These are phyloP conservation scores for Idaea biselata DNA, from an alignment of 2,888 invertebrate species.

Conservation along the genomic window DNA sequence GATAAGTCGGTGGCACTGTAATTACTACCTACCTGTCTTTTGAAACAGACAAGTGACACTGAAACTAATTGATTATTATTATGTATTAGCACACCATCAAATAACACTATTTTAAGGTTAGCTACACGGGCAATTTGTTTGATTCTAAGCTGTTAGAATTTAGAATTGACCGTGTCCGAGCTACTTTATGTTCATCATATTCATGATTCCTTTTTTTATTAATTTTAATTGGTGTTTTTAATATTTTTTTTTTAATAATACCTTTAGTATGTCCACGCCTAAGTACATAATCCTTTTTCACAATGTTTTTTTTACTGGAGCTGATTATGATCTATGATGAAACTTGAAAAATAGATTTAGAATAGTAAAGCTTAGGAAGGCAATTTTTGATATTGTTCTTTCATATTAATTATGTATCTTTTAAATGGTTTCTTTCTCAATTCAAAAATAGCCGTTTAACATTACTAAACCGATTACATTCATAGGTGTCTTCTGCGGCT, in stretches of 20 bases:
- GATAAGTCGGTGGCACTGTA: too few relatives aligned
- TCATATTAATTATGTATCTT: too few relatives aligned
- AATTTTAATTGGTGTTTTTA: not conserved
- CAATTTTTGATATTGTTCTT: too few relatives aligned
- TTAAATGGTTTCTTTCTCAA: too few relatives aligned
- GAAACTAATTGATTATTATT: conserved; percentile 8
- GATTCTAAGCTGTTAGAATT: not conserved
- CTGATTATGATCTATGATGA: too few relatives aligned
- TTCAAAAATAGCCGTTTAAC: too few relatives aligned
- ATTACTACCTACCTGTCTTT: conserved; percentile 48
- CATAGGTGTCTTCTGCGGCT: too few relatives aligned
- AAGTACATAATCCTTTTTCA: not conserved
- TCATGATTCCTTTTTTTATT: not conserved
- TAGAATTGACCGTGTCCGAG: not conserved
- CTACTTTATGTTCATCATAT: not conserved
- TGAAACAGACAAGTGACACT: conserved; percentile 45
- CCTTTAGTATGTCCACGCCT: not conserved
- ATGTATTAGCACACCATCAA: conserved; percentile 22
- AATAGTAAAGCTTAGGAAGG: too few relatives aligned
- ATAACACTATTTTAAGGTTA: not conserved
- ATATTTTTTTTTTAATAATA: not conserved
- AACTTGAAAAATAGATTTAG: too few relatives aligned
- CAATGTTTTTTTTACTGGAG: not conserved
- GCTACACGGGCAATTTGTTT: too few relatives aligned
- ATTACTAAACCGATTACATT: too few relatives aligned